Conservation (phyloP, 2,797 vertebrate species). For the Cryptoblepharus egeriae region DNA sequence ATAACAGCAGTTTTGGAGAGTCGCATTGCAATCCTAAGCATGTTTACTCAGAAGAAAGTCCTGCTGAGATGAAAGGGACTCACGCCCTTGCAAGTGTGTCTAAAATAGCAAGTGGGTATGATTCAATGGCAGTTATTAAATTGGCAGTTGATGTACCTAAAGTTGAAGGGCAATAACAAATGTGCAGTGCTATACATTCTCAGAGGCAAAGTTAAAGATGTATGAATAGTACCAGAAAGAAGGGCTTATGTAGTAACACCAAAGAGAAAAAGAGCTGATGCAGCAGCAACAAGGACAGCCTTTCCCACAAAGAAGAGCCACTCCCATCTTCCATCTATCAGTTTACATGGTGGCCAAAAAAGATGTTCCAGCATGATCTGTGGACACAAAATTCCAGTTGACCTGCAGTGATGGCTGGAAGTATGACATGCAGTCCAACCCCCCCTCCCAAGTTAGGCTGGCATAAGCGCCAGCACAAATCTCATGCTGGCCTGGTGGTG, state of each 20-base stretch:
- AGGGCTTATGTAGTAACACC: neutral
- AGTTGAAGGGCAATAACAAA: neutral
- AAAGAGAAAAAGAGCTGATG: neutral
- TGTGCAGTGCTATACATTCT: neutral
- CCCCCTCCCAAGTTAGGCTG: no score
- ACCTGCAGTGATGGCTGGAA: neutral
- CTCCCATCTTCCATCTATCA: neutral
- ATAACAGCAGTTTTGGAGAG: constrained; percentile 23
- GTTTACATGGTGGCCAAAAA: neutral
- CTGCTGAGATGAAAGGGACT: neutral
- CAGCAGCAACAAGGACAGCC: neutral
- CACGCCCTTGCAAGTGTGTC: neutral
- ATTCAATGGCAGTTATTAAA: neutral
- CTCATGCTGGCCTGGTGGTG: no score
- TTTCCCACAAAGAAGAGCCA: neutral
- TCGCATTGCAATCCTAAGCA: neutral
- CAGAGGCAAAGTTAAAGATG: neutral
- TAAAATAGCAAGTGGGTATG: neutral
- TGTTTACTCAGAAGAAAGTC: neutral
- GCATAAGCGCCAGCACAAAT: no score
- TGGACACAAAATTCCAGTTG: neutral
- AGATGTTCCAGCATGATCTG: neutral
- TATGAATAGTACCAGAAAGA: neutral
- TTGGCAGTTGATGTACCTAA: neutral
- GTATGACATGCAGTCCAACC: neutral